phyloP scores from a whole-genome alignment of 2,888 invertebrate genomes.

The Tiliacea aurago region DNA sequence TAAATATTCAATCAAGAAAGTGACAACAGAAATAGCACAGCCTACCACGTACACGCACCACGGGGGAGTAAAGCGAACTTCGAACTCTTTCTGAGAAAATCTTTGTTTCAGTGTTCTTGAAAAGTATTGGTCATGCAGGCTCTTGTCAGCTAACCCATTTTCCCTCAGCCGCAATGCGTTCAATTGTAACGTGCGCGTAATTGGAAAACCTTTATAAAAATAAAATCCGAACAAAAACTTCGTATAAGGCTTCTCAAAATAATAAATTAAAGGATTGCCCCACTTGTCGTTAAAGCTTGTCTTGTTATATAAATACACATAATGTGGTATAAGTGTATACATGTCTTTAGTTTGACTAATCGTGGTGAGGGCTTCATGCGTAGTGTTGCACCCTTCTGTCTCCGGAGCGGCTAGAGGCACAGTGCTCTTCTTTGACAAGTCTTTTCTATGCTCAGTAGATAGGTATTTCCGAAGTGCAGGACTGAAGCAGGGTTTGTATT shows the following conservation, averaged over 20 bases:
- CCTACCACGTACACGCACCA: conserved; percentile 57
- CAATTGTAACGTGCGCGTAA: conserved; percentile 24
- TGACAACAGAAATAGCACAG: conserved; percentile 36
- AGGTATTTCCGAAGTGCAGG: conserved; percentile 58
- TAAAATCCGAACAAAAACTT: conserved; percentile 33
- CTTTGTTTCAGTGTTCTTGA: conserved; percentile 36
- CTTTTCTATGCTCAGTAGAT: conserved; percentile 29
- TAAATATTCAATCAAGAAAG: conserved; percentile 53
- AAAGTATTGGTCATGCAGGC: conserved; percentile 42
- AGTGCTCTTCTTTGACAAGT: not conserved
- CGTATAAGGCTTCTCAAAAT: conserved; percentile 45
- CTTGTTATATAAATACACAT: conserved; percentile 44
- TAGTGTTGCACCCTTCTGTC: conserved; percentile 50
- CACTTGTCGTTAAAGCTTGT: conserved; percentile 49
- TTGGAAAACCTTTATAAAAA: conserved; percentile 62
- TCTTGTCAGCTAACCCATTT: conserved; percentile 53
- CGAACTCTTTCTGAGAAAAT: conserved; percentile 42
- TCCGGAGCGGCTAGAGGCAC: not conserved
- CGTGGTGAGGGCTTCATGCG: conserved; percentile 33
- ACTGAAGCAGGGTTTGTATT: conserved; percentile 76
- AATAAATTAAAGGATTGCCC: conserved; percentile 48
- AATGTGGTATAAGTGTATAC: conserved; percentile 50
- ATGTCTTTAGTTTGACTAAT: conserved; percentile 34
- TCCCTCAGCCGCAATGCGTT: conserved; percentile 50
- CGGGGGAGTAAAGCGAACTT: conserved; percentile 53